Conservation (phyloP, 2,113 vertebrate species). For the Symphodus melops region DNA sequence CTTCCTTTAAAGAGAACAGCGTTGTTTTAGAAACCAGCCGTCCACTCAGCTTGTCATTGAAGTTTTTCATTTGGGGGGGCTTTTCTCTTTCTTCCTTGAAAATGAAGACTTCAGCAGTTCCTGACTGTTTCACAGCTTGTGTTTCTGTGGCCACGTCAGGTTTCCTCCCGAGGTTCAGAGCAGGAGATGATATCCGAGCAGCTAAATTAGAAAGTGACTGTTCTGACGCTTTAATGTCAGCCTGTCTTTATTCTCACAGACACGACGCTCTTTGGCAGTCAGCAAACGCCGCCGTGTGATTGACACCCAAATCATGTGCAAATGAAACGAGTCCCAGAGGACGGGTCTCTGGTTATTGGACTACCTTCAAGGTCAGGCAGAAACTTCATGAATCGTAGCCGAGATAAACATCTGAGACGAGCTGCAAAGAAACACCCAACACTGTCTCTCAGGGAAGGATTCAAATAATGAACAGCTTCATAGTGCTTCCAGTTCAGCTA, state of each 20-base stretch:
- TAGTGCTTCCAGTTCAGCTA: constrained; percentile 30
- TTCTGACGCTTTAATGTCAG: constrained; percentile 21
- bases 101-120: background rate
- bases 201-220: constrained; percentile 31
- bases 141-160: background rate
- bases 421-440: background rate
- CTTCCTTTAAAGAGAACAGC: background rate
- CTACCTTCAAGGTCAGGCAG: constrained; percentile 30
- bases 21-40: background rate
- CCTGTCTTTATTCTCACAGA: constrained; percentile 24
- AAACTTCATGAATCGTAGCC: constrained; percentile 23
- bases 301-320: constrained; percentile 60
- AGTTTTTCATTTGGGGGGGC: no score
- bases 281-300: constrained; percentile 37
- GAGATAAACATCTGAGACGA: constrained; percentile 19
- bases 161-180: background rate
- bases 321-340: constrained; percentile 42
- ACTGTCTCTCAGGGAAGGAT: background rate
- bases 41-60: background rate
- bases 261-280: constrained; percentile 2
- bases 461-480: constrained; percentile 35
- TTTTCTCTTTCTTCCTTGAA: background rate
- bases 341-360: constrained; percentile 27
- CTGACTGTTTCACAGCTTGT: background rate
- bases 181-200: background rate